Evolutionary conservation across 2,888 invertebrate genomes (phyloP), one percentile per base, ranked within the genome.

Genomic region (Nowickia ferox): DNA sequence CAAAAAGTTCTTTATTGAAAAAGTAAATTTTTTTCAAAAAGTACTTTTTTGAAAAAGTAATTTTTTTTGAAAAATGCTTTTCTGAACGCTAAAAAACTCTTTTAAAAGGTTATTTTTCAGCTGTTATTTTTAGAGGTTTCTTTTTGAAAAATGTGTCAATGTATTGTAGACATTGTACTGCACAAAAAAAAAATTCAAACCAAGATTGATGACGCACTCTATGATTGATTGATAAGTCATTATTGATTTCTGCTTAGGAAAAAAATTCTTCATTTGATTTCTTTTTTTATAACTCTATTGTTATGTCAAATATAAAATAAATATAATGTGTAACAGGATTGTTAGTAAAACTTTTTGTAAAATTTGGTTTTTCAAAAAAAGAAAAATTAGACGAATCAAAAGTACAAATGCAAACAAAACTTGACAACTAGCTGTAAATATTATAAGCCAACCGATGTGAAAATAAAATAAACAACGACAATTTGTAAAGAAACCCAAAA

Each of bases 311-410:
- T 46, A 40, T 57, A 38, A 66, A 46, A 57, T 57, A 40, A 19
- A 8, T 15, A 2, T 48, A 22, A 53, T 40, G 17, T 77, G 40
- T 57, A 68, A 80, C 57, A 57, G n/a, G 66, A 81, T 71, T 66
- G 48, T 72, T 85, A 85, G 78, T 81, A 78, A 63, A 84, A 81
- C 74, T 81, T 84, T 66, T 38, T 68, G 40, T 61, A 65, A 55
- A 19, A 10, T 13, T 22, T 11, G 42, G 13, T 46, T 30, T 22
- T 17, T 17, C 2, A 22, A 68, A 66, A 40, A 5, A 51, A 40
- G 22, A n/a, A n/a, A n/a, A n/a, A n/a, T n/a, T n/a, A 55, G 1
- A 19, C 71, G n/a, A 59, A 46, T 5, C 15, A 72, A 81, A 68
- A 59, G 57, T 61, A 44, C 61, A 53, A 78, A 83, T 15, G 61